Evolutionary conservation across 2,888 invertebrate genomes (phyloP), one percentile per base, ranked within the genome.

Genomic region (Leucophenga montana): DNA sequence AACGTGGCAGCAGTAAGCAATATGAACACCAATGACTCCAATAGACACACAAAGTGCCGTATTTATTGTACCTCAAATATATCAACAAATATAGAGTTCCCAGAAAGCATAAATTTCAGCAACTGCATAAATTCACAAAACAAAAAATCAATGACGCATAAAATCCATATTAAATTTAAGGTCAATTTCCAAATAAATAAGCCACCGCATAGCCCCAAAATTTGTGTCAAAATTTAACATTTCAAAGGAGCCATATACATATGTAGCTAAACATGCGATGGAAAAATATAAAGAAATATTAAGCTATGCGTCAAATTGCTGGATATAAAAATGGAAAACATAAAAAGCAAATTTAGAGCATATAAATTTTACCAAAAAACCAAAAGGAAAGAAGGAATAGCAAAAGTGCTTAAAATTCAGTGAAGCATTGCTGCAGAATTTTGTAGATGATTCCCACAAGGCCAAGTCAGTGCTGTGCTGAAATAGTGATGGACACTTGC

Each of bases 401-500:
- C 4, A 4, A 16, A 16, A 50, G 50, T 8, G n/a, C 18, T 16
- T 48, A 64, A 64, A 48, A 64, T 64, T 64, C 62, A 64, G 46
- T 64, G 62, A 64, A 46, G 62, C 62, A 64, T 48, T 64, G 8
- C 39, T 39, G 39, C 62, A 64, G 22, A 20, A 46, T 18, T 48
- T 44, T 14, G 22, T 18, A 5, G 6, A 8, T 50, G 50, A 50
- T 18, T 64, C 62, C 62, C 62, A 48, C 22, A 22, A 64, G 62
- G 62, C 44, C 62, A 48, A 46, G 18, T 13, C n/a, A 64, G n/a
- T 20, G 46, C 14, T 22, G 46, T 20, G 62, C 46, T 14, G 20
- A 64, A 46, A 46, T 64, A 64, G 46, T 64, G 62, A 64, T 64
- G 62, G 62, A 64, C 62, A 64, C 62, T 46, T 64, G 62, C 48